phyloP scores from a whole-genome alignment of 2,113 vertebrate species.

The Microtus ochrogaster region DNA sequence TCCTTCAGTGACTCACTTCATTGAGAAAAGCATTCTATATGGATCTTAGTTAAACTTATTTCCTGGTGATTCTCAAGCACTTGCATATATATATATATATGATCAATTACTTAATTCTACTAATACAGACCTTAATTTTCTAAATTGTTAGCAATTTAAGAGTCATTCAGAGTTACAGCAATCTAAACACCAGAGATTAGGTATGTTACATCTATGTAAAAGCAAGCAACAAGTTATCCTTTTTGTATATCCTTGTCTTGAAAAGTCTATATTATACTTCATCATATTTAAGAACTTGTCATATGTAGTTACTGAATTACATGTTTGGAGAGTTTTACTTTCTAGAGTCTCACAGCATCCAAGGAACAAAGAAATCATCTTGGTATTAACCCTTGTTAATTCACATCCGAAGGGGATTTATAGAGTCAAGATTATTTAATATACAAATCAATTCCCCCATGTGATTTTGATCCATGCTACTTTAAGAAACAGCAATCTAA shows the following conservation, averaged over 20 bases:
- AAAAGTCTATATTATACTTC: constrained; percentile 4
- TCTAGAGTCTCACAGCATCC: not conserved
- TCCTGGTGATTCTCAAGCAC: constrained; percentile 4
- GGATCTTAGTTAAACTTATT: constrained; percentile 2
- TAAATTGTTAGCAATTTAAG: constrained; percentile 61
- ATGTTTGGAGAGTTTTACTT: constrained; percentile 37
- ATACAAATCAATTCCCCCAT: not conserved
- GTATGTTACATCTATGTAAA: constrained; percentile 9
- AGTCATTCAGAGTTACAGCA: constrained; percentile 18
- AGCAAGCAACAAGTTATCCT: constrained; percentile 30
- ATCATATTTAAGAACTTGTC: constrained; percentile 39
- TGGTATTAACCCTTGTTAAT: not conserved
- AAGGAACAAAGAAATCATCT: not conserved
- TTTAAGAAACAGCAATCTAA: constrained; percentile 15
- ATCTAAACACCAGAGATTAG: constrained; percentile 37
- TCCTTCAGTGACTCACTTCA: not conserved
- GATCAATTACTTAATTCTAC: constrained; percentile 21
- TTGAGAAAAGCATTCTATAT: constrained; percentile 24
- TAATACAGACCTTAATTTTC: constrained; percentile 65
- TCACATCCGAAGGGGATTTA: not conserved
- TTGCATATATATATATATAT: too few relatives aligned
- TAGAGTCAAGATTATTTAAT: not conserved
- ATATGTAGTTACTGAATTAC: not conserved
- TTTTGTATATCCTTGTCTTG: not conserved
- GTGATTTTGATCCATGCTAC: not conserved